phyloP scores from a whole-genome alignment of 2,797 vertebrate genomes.

The Heterohyrax brucei region DNA sequence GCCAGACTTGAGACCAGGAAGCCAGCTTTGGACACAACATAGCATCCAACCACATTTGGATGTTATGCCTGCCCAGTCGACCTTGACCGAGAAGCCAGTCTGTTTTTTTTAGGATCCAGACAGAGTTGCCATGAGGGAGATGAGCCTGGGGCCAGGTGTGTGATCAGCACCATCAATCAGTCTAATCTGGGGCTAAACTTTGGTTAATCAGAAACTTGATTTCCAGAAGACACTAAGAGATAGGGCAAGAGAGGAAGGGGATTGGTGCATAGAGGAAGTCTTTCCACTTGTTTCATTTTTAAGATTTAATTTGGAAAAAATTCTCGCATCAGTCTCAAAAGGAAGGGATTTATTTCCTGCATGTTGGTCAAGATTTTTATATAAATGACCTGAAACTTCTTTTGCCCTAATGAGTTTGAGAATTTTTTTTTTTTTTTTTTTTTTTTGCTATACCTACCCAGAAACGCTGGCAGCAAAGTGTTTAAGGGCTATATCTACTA shows the following conservation, averaged over 20 bases:
- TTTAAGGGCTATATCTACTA: no score
- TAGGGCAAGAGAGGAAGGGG: background rate
- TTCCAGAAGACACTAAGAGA: background rate
- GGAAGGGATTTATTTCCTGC: constrained; percentile 39
- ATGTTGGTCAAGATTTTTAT: constrained; percentile 44
- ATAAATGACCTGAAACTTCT: constrained; percentile 60
- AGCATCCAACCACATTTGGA: background rate
- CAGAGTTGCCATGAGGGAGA: constrained; percentile 8
- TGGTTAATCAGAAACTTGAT: constrained; percentile 77
- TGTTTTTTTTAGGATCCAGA: constrained; percentile 71
- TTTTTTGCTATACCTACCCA: background rate
- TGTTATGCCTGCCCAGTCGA: background rate
- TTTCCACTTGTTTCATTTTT: constrained; percentile 46
- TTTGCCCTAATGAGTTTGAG: constrained; percentile 37
- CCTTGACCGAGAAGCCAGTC: constrained; percentile 68
- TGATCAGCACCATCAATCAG: background rate
- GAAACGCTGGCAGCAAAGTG: no score
- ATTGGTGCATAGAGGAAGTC: background rate
- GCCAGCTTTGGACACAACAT: constrained; percentile 24
- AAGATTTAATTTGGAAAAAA: constrained; percentile 34
- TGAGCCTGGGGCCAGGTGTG: constrained; percentile 50
- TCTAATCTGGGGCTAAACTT: constrained; percentile 40
- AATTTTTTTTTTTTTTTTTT: constrained; percentile 14
- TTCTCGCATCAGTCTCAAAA: background rate
- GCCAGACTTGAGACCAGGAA: background rate